These are phyloP conservation scores for Ophion costatus DNA, from an alignment of 2,888 invertebrate species.

Conservation along the genomic window DNA sequence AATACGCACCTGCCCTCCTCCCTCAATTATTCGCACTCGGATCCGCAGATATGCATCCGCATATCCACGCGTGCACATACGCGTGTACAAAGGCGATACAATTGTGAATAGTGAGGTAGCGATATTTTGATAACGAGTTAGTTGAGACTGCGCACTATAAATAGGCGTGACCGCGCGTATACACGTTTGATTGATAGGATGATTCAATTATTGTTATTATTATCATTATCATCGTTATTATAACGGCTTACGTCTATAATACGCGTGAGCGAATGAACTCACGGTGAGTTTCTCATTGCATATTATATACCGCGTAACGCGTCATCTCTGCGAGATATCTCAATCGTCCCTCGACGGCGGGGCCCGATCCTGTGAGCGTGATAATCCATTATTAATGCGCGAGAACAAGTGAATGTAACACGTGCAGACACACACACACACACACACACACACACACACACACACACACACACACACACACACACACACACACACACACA, in stretches of 20 bases:
- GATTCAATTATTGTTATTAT: constrained; percentile 61
- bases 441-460: neutral
- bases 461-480: constrained; percentile 6
- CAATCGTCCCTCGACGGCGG: constrained; percentile 37
- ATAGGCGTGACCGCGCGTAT: constrained; percentile 39
- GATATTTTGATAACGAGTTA: constrained; percentile 56
- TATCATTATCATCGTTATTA: neutral
- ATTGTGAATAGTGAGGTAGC: constrained; percentile 52
- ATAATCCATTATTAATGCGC: constrained; percentile 61
- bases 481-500: constrained; percentile 1
- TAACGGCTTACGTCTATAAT: neutral
- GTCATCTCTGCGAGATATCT: constrained; percentile 60
- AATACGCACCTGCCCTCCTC: no score
- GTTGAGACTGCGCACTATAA: constrained; percentile 19
- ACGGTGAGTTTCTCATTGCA: constrained; percentile 38
- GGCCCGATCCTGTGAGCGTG: constrained; percentile 43
- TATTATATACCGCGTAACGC: constrained; percentile 45
- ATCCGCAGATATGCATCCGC: neutral
- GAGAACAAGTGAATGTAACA: constrained; percentile 54
- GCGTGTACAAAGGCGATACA: neutral
- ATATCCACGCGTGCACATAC: neutral
- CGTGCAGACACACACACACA: neutral
- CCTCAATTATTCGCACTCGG: no score
- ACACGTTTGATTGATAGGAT: constrained; percentile 54
- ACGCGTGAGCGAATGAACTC: constrained; percentile 52